Conservation (phyloP, 2,113 vertebrate species). For the Cyanistes caeruleus region DNA sequence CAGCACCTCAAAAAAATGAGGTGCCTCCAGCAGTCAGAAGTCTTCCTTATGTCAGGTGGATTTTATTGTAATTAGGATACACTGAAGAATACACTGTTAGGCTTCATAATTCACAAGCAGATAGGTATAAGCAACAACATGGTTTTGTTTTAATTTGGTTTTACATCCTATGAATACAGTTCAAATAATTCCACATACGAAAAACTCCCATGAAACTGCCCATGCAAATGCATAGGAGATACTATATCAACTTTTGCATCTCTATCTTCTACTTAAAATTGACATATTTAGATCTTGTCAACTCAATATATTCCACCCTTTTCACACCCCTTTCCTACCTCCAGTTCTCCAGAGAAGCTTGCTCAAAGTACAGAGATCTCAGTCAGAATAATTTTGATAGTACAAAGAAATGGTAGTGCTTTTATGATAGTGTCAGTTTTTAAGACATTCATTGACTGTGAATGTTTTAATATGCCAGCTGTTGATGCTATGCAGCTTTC, state of each 20-base stretch:
- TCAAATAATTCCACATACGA: not conserved
- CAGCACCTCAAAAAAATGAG: not conserved
- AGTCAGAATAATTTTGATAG: not conserved
- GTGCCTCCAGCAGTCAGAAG: not conserved
- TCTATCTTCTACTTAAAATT: not conserved
- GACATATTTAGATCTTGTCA: not conserved
- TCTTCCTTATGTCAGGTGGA: not conserved
- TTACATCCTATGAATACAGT: not conserved
- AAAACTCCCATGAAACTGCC: not conserved
- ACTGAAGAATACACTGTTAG: not conserved
- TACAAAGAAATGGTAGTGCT: not conserved
- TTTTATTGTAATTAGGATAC: not conserved
- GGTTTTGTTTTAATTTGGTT: not conserved
- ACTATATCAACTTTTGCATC: not conserved
- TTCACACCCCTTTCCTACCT: not conserved
- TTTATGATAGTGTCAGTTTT: not conserved
- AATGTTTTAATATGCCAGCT: not conserved
- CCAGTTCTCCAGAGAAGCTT: not conserved
- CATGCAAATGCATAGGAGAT: not conserved
- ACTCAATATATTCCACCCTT: not conserved
- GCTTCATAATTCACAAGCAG: not conserved
- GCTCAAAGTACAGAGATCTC: not conserved
- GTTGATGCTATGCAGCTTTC: not conserved
- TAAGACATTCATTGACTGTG: not conserved
- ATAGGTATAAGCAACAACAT: not conserved